A percentile compares a stretch with the other conserved stretches of the same genome.
These are phyloP conservation scores for Holotrichia oblita DNA, from an alignment of 1,140 invertebrate genomes.

Conservation along the genomic window DNA sequence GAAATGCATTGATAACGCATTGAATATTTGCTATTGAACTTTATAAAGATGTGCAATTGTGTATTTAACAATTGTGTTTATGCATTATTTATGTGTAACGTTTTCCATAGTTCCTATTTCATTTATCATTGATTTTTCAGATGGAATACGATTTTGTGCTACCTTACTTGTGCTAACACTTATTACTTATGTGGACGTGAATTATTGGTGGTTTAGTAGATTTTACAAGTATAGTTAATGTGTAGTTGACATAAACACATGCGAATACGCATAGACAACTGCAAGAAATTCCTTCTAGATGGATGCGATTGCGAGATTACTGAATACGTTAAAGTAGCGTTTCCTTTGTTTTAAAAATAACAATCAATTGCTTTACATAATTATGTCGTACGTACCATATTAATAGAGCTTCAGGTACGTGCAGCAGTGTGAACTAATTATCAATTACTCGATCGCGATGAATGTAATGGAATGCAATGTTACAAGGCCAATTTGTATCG, in stretches of 20 bases:
- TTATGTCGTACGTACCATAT: neutral
- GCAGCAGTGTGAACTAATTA: neutral
- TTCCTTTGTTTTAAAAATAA: slow-evolving; percentile 3
- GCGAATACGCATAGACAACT: neutral
- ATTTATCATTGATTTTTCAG: slow-evolving; percentile 21
- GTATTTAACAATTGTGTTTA: slow-evolving; percentile 41
- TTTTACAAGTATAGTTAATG: slow-evolving; percentile 7
- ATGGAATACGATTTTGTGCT: neutral
- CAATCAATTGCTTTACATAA: slow-evolving; percentile 11
- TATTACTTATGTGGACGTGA: neutral
- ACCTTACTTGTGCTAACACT: neutral
- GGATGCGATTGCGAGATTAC: neutral
- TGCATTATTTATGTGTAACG: slow-evolving; percentile 39
- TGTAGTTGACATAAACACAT: neutral
- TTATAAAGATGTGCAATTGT: slow-evolving; percentile 41
- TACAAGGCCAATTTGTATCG: no score
- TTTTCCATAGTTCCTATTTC: slow-evolving; percentile 38
- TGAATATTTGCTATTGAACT: slow-evolving; percentile 45
- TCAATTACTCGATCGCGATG: no score
- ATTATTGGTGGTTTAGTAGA: slow-evolving; percentile 16
- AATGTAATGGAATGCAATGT: no score
- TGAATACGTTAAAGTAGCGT: neutral
- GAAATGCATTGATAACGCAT: slow-evolving; percentile 44
- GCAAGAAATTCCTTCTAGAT: neutral
- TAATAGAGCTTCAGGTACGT: neutral